Percentiles rank a stretch among this genome's conserved stretches.
These are phyloP conservation scores for Halictus quadricinctus DNA, from an alignment of 2,888 invertebrate species.

Conservation along the genomic window DNA sequence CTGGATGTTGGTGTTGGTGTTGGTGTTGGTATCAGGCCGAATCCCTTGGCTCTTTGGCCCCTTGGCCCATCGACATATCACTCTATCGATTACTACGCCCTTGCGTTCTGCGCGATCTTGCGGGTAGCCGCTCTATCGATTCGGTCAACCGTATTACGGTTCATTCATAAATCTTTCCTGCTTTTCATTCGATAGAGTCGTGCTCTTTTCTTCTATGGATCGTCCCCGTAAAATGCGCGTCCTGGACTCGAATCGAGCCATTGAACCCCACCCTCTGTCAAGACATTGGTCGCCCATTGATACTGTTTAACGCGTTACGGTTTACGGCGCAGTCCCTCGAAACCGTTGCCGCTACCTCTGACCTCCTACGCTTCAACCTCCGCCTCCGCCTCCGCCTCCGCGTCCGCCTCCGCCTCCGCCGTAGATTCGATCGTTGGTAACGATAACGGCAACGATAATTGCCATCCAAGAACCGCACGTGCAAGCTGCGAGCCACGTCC, in stretches of 20 bases:
- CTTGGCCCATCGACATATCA: constrained; percentile 68
- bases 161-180: constrained; percentile 81
- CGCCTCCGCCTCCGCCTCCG: neutral
- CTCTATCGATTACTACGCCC: constrained; percentile 81
- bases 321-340: neutral
- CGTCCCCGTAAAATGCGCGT: neutral
- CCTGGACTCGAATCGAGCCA: neutral
- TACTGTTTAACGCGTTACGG: neutral
- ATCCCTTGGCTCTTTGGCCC: neutral
- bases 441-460: neutral
- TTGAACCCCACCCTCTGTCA: neutral
- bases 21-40: neutral
- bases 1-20: neutral
- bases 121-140: constrained; percentile 79
- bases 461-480: too few relatives aligned
- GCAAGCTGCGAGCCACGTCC: too few relatives aligned
- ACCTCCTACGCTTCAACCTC: neutral
- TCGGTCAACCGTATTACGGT: constrained; percentile 80
- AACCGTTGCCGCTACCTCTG: neutral
- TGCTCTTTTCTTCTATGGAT: neutral
- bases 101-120: constrained; percentile 56
- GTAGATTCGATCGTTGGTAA: neutral
- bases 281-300: neutral
- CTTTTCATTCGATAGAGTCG: constrained; percentile 63
- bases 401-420: neutral